Conservation (phyloP, 2,888 invertebrate species). For the Dendrolimus pini region DNA sequence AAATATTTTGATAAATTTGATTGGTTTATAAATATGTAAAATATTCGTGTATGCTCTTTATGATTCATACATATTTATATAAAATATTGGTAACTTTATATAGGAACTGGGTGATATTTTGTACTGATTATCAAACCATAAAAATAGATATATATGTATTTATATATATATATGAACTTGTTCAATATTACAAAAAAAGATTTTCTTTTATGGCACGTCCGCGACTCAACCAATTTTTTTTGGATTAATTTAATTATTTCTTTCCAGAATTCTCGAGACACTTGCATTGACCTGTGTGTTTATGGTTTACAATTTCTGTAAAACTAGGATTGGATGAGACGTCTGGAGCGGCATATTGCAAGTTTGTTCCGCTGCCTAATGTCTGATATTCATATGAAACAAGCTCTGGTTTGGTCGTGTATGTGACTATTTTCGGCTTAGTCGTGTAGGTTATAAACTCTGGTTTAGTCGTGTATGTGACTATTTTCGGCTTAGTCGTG, state of each 20-base stretch:
- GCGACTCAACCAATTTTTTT: conserved; percentile 18
- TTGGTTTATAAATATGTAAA: too few species aligned
- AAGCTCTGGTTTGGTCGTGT: conserved; percentile 43
- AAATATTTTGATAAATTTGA: not conserved
- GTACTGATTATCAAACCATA: conserved; percentile 20
- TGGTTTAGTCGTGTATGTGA: conserved; percentile 37
- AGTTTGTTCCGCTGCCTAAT: conserved; percentile 55
- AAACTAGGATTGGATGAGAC: conserved; percentile 51
- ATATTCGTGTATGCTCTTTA: too few species aligned
- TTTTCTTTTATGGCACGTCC: conserved; percentile 47
- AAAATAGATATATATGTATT: conserved; percentile 1
- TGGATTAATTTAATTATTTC: conserved; percentile 25
- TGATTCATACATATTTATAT: not conserved
- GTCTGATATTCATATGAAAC: conserved; percentile 44
- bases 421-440: conserved; percentile 50
- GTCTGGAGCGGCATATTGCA: conserved; percentile 54
- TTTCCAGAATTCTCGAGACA: conserved; percentile 48
- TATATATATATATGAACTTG: conserved; percentile 5
- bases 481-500: conserved; percentile 38
- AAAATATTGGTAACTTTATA: conserved; percentile 21
- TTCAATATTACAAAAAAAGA: conserved; percentile 11
- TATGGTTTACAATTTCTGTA: conserved; percentile 44
- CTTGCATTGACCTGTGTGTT: conserved; percentile 54
- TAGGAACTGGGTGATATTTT: conserved; percentile 39
- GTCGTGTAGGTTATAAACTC: conserved; percentile 44